These are phyloP conservation scores for Ecliptopera silaceata DNA, from an alignment of 2,888 invertebrate genomes.

Conservation along the genomic window DNA sequence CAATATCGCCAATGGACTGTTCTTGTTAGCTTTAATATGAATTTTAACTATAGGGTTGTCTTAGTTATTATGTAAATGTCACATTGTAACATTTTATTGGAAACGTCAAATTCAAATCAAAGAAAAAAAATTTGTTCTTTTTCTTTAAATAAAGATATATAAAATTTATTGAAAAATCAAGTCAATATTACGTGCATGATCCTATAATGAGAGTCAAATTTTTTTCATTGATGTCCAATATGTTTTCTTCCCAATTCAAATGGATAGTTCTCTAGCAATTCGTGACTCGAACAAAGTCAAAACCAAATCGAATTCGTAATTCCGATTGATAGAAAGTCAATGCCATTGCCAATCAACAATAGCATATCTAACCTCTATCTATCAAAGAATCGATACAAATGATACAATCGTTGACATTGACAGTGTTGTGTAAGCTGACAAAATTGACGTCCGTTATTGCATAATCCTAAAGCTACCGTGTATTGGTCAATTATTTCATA, in stretches of 20 bases:
- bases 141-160: no score
- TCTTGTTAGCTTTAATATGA: slow-evolving; percentile 72
- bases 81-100: no score
- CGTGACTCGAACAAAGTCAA: not conserved
- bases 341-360: slow-evolving; percentile 30
- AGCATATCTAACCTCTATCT: not conserved
- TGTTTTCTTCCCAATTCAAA: no score
- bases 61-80: not conserved
- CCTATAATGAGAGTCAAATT: no score
- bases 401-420: slow-evolving; percentile 21
- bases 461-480: slow-evolving; percentile 6
- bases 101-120: no score
- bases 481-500: no score
- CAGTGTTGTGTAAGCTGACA: slow-evolving; percentile 10
- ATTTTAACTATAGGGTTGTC: slow-evolving; percentile 70
- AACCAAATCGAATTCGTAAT: not conserved
- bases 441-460: slow-evolving; percentile 7
- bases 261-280: not conserved
- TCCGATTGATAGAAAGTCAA: slow-evolving; percentile 40
- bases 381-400: slow-evolving; percentile 12
- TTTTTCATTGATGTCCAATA: no score
- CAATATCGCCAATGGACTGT: slow-evolving; percentile 77
- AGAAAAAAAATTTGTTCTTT: no score
- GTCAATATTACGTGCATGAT: no score
- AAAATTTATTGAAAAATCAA: no score